phyloP scores from a whole-genome alignment of 2,113 vertebrate species.

The Psilopogon haemacephalus region DNA sequence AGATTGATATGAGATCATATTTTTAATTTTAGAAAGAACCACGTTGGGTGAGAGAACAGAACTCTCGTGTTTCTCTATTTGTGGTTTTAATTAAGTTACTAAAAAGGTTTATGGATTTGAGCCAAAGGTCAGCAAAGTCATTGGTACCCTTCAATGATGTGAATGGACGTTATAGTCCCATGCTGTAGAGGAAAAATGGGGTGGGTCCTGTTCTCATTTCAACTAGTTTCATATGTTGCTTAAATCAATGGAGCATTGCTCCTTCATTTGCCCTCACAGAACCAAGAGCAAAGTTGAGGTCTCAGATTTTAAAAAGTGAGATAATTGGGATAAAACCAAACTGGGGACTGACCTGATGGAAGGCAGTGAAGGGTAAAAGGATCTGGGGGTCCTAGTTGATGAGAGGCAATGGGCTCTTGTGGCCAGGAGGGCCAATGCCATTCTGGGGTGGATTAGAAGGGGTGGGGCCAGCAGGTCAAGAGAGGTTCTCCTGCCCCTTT shows the following conservation, averaged over 20 bases:
- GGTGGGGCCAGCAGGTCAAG: too few relatives aligned
- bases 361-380: too few relatives aligned
- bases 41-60: not conserved
- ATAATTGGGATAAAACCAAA: not conserved
- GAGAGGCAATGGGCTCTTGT: too few relatives aligned
- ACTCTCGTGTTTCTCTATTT: conserved; percentile 11
- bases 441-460: too few relatives aligned
- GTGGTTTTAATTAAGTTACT: conserved; percentile 34
- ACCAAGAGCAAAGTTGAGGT: not conserved
- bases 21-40: conserved; percentile 13
- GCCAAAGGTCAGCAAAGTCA: conserved; percentile 41
- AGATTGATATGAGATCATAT: not conserved
- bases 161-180: conserved; percentile 37
- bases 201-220: conserved; percentile 3
- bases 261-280: not conserved
- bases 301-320: not conserved
- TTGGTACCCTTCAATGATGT: conserved; percentile 23
- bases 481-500: too few relatives aligned
- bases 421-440: too few relatives aligned
- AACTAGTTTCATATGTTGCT: not conserved
- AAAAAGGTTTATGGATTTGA: conserved; percentile 34
- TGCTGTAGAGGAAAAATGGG: conserved; percentile 1
- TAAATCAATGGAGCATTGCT: conserved; percentile 1
- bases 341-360: too few relatives aligned
- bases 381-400: too few relatives aligned